phyloP scores from a whole-genome alignment of 2,113 vertebrate genomes.

The Tragelaphus strepsiceros region DNA sequence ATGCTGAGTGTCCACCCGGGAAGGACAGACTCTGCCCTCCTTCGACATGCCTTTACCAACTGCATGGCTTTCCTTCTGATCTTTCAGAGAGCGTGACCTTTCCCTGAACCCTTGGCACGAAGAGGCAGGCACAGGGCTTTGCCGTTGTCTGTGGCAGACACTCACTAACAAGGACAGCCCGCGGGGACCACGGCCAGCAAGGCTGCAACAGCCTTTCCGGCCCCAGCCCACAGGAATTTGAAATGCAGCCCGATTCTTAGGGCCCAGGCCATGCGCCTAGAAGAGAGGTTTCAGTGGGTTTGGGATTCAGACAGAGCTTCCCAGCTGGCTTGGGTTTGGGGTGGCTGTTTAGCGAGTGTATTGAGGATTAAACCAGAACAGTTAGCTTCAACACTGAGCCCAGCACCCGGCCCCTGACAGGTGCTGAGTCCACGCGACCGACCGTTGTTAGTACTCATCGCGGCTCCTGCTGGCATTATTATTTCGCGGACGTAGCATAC shows the following conservation, averaged over 20 bases:
- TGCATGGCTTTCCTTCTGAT: not conserved
- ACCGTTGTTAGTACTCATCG: not conserved
- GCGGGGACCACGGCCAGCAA: not conserved
- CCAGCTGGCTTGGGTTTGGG: not conserved
- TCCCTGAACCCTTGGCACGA: not conserved
- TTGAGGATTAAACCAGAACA: not conserved
- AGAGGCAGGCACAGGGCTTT: too few relatives aligned
- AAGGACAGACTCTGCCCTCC: not conserved
- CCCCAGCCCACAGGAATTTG: not conserved
- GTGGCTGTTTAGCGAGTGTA: not conserved
- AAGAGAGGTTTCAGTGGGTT: not conserved
- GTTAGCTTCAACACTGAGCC: not conserved
- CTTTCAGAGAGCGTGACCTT: not conserved
- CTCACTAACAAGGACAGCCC: not conserved
- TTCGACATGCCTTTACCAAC: not conserved
- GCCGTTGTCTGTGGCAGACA: not conserved
- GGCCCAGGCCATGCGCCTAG: not conserved
- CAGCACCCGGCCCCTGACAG: not conserved
- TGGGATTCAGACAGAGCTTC: not conserved
- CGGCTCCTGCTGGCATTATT: not conserved
- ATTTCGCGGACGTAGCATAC: not conserved
- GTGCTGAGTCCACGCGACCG: not conserved
- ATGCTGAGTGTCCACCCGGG: not conserved
- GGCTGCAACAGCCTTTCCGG: fast-evolving
- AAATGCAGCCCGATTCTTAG: not conserved